A percentile compares a stretch with the other conserved stretches of the same genome.
These are phyloP conservation scores for Gallinago undulata DNA, from an alignment of 2,113 vertebrate genomes.

Conservation along the genomic window DNA sequence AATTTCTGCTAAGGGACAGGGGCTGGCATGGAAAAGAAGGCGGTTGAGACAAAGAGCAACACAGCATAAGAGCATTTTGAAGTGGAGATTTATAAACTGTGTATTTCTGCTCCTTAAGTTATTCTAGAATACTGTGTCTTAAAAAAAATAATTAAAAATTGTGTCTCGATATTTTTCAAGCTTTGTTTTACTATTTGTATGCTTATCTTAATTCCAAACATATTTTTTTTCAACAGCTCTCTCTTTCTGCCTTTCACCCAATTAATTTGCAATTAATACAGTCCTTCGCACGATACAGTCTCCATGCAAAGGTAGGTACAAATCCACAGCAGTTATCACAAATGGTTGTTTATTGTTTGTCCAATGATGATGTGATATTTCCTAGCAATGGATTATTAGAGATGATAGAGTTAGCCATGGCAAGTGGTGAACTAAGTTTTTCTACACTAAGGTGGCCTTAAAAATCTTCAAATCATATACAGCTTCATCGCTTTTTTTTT, in stretches of 20 bases:
- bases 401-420: not conserved
- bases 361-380: not conserved
- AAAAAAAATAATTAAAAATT: not conserved
- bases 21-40: not conserved
- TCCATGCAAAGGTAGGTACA: not conserved
- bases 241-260: not conserved
- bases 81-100: not conserved
- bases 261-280: no score
- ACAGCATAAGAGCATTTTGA: not conserved
- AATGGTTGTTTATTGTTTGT: not conserved
- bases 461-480: not conserved
- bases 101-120: not conserved
- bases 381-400: not conserved
- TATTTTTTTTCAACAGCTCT: not conserved
- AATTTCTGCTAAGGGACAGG: not conserved
- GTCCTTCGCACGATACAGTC: not conserved
- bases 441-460: not conserved
- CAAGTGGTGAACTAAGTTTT: not conserved
- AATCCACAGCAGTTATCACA: not conserved
- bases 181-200: not conserved
- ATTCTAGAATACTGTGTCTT: not conserved
- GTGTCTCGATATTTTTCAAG: not conserved
- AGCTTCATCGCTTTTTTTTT: not conserved
- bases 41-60: not conserved
- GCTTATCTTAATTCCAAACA: not conserved